These are phyloP conservation scores for Epizoanthus scotinus DNA, from an alignment of 92 coral and sea anemone species.

Conservation along the genomic window DNA sequence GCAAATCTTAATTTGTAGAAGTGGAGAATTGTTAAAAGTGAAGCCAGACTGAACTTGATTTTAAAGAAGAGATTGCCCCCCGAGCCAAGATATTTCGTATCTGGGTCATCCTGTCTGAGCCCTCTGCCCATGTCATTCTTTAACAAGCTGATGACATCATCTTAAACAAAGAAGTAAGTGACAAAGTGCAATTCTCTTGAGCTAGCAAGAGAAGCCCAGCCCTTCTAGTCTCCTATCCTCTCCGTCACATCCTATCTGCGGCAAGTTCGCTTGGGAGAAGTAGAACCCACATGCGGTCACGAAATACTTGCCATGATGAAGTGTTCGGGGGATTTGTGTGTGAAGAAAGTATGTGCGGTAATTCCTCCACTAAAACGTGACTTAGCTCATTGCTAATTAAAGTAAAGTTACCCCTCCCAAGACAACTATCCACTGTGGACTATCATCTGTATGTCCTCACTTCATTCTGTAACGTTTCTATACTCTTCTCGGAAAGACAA, in stretches of 20 bases:
- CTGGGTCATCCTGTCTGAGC: constrained; percentile 2
- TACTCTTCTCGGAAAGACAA: background rate
- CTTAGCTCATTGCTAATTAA: constrained; percentile 27
- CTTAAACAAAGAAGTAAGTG: constrained; percentile 18
- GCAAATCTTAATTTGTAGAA: background rate
- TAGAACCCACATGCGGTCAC: constrained; percentile 8
- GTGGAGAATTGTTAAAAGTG: background rate
- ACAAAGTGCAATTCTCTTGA: background rate
- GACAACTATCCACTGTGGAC: background rate
- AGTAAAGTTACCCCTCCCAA: background rate
- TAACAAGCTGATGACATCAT: constrained; percentile 30
- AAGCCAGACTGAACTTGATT: background rate
- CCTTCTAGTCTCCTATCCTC: background rate
- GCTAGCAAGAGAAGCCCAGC: constrained; percentile 8
- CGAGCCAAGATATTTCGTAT: background rate
- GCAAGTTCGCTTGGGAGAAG: constrained; percentile 7
- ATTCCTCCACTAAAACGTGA: constrained; percentile 12
- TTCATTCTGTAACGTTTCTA: background rate
- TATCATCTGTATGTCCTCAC: background rate
- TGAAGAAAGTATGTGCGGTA: background rate
- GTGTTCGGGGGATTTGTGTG: constrained; percentile 6
- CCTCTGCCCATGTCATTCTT: background rate
- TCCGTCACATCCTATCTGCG: constrained; percentile 35
- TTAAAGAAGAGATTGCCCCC: background rate
- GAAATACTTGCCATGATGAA: background rate